These are phyloP conservation scores for Microcebus griseorufus DNA, from an alignment of 2,113 vertebrate species.

Conservation along the genomic window DNA sequence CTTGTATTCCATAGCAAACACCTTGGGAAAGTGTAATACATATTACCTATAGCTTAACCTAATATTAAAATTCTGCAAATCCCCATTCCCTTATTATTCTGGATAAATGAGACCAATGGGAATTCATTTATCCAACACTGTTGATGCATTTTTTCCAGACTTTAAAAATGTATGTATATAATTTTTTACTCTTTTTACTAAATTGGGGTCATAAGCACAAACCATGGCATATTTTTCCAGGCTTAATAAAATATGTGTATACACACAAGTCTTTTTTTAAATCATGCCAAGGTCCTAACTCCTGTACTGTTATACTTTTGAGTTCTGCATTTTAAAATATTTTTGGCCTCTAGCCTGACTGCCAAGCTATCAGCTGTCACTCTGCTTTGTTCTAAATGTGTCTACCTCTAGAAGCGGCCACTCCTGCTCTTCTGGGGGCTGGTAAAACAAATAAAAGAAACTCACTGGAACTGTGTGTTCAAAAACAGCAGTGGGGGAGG, in stretches of 20 bases:
- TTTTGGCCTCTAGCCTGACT: not conserved
- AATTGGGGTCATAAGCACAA: conserved; percentile 58
- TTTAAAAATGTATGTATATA: conserved; percentile 33
- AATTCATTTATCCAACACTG: conserved; percentile 64
- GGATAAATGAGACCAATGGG: conserved; percentile 53
- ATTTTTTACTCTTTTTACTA: conserved; percentile 63
- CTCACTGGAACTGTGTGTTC: not conserved
- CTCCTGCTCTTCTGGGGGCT: not conserved
- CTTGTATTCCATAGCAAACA: conserved; percentile 20
- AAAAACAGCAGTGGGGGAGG: not conserved
- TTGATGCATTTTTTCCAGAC: conserved; percentile 55
- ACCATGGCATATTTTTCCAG: conserved; percentile 57
- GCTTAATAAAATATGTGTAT: conserved; percentile 58
- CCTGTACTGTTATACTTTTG: conserved; percentile 9
- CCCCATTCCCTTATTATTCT: conserved; percentile 48
- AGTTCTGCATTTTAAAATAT: conserved; percentile 19
- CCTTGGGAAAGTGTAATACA: not conserved
- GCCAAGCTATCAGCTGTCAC: not conserved
- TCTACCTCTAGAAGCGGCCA: not conserved
- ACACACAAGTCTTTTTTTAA: not conserved
- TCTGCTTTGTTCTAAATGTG: not conserved
- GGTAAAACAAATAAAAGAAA: not conserved
- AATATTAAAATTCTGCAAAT: conserved; percentile 49
- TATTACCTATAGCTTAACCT: conserved; percentile 37
- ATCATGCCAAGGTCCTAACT: conserved; percentile 40